Conservation (phyloP, 37 sponge, comb jelly and placozoan genomes). For the Haliclona indistincta region DNA sequence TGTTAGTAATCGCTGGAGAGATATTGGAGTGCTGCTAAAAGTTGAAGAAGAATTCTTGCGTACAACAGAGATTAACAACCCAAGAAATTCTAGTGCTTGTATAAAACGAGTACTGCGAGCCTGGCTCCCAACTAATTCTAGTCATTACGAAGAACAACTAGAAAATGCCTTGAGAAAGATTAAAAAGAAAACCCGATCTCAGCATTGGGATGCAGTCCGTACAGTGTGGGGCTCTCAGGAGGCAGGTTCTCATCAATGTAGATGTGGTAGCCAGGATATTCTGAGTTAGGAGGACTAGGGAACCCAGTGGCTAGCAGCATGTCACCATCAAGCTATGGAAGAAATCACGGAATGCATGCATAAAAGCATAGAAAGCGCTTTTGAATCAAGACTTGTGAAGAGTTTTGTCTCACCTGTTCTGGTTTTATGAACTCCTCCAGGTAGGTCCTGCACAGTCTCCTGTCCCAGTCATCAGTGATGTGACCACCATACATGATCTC, state of each 20-base stretch:
- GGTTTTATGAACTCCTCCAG: constrained; percentile 96
- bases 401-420: constrained; percentile 73
- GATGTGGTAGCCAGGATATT: constrained; percentile 88
- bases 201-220: constrained; percentile 99
- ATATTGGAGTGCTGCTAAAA: no score
- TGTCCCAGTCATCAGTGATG: constrained; percentile 99
- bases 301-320: constrained; percentile 88
- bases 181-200: constrained; percentile 99
- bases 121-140: no score
- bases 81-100: no score
- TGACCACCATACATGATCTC: constrained; percentile 99
- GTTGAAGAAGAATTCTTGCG: no score
- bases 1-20: no score
- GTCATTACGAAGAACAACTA: no score
- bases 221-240: constrained; percentile 96
- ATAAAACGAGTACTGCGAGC: no score
- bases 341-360: no score
- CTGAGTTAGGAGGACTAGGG: constrained; percentile 85
- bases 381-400: no score
- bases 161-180: no score
- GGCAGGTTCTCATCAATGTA: constrained; percentile 97
- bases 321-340: constrained; percentile 84
- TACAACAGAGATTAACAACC: no score
- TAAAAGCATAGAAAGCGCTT: no score
- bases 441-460: constrained; percentile 94